A percentile compares a stretch with the other conserved stretches of the same genome.
phyloP scores from a whole-genome alignment of 1,140 invertebrate genomes.

The Drosophila pandora region DNA sequence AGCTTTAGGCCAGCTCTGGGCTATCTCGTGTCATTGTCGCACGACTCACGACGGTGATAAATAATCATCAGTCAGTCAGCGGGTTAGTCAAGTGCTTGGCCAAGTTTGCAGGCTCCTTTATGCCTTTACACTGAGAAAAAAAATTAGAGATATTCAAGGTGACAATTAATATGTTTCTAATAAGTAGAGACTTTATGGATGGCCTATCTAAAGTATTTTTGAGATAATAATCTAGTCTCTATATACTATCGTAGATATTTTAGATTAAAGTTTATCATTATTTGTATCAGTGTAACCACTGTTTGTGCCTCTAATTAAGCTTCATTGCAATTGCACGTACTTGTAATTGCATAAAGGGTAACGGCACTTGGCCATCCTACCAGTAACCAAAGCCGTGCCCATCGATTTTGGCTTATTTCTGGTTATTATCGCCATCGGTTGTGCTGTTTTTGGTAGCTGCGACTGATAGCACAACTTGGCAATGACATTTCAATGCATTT shows the following conservation, averaged over 20 bases:
- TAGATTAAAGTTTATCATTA: background rate
- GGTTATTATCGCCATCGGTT: slow-evolving; percentile 66
- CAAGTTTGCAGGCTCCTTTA: slow-evolving; percentile 17
- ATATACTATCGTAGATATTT: no score
- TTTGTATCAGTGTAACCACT: slow-evolving; percentile 10
- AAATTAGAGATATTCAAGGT: background rate
- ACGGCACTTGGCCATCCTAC: slow-evolving; percentile 49
- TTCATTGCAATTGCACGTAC: slow-evolving; percentile 64
- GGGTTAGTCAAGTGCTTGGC: slow-evolving; percentile 36
- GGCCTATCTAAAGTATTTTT: no score
- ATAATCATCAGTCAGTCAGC: slow-evolving; percentile 71
- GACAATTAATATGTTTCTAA: background rate
- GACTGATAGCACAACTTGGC: slow-evolving; percentile 73
- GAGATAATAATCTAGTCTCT: no score
- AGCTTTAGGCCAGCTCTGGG: slow-evolving; percentile 35
- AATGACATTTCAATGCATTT: slow-evolving; percentile 83
- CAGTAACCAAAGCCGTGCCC: slow-evolving; percentile 37
- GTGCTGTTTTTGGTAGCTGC: slow-evolving; percentile 54
- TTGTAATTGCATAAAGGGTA: slow-evolving; percentile 78
- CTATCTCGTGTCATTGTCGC: slow-evolving; percentile 76
- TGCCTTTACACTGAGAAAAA: slow-evolving; percentile 8
- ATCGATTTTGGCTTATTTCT: slow-evolving; percentile 43
- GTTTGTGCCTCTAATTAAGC: slow-evolving; percentile 73
- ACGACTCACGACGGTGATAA: slow-evolving; percentile 81
- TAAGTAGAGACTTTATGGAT: no score